These are phyloP conservation scores for Pterocles burchelli DNA, from an alignment of 2,113 vertebrate genomes.

Conservation along the genomic window DNA sequence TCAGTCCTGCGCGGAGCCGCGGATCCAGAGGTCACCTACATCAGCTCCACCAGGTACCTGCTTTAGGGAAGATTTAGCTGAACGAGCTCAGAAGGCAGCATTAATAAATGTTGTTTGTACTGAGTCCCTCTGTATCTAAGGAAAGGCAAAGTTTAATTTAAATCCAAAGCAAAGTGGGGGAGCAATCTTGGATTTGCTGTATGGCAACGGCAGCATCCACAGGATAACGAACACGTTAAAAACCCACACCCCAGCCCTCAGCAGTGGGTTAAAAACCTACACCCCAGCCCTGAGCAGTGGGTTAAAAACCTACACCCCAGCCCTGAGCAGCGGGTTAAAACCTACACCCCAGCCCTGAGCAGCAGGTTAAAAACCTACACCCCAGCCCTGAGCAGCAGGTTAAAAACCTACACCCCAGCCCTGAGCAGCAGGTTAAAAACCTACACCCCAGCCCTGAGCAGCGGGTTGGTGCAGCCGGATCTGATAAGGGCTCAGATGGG, in stretches of 20 bases:
- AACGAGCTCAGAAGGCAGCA: background rate
- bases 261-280: background rate
- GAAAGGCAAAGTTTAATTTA: background rate
- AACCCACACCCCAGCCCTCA: background rate
- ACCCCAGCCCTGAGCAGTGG: background rate
- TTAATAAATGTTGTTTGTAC: rapidly evolving
- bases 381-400: background rate
- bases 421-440: background rate
- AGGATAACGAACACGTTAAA: background rate
- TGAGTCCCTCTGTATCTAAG: background rate
- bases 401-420: background rate
- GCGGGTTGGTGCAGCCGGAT: background rate
- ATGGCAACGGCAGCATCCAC: background rate
- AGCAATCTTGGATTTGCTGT: background rate
- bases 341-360: background rate
- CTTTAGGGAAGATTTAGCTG: background rate
- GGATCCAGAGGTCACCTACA: background rate
- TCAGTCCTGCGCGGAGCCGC: background rate
- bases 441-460: background rate
- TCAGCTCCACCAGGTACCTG: rapidly evolving
- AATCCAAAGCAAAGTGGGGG: background rate
- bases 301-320: background rate
- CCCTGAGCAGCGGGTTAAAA: background rate
- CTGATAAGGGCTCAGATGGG: background rate
- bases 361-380: background rate